Evolutionary conservation across 2,113 vertebrate species (phyloP).

Genomic region (Stegastes partitus): DNA sequence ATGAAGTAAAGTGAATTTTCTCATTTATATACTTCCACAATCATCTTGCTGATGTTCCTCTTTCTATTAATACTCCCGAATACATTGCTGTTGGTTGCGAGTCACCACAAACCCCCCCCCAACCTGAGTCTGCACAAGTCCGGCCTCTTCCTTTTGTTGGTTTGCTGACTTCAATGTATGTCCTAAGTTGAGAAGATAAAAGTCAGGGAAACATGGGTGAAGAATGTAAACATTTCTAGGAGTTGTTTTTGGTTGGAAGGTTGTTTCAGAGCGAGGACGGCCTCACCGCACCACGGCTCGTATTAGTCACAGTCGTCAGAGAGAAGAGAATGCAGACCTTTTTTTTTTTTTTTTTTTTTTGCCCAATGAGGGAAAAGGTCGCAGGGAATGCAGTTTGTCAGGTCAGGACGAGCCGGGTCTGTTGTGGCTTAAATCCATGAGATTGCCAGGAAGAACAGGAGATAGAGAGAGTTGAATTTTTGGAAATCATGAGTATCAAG

Average conservation of each 20-base stretch:
- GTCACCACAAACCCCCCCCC: background rate
- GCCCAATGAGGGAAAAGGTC: conserved; percentile 77
- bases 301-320: conserved; percentile 67
- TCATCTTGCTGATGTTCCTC: conserved; percentile 14
- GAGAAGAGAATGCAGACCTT: conserved; percentile 59
- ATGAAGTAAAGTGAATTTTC: background rate
- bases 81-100: background rate
- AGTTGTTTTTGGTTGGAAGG: conserved; percentile 61
- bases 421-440: conserved; percentile 50
- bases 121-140: conserved; percentile 5
- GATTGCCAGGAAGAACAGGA: conserved; percentile 19
- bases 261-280: conserved; percentile 46
- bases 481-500: conserved; percentile 7
- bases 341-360: conserved; percentile 17
- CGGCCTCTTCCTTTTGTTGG: conserved; percentile 32
- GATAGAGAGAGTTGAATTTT: conserved; percentile 16
- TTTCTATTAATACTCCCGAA: conserved; percentile 24
- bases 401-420: conserved; percentile 65
- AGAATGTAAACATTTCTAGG: conserved; percentile 76
- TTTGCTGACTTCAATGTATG: conserved; percentile 43
- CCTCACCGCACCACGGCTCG: conserved; percentile 31
- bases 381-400: conserved; percentile 76
- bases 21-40: conserved; percentile 1
- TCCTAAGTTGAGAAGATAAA: conserved; percentile 56
- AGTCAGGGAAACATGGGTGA: conserved; percentile 57